Base-by-base conservation (phyloP, 2,797 vertebrate species). In the Typhlichthys subterraneus region DNA sequence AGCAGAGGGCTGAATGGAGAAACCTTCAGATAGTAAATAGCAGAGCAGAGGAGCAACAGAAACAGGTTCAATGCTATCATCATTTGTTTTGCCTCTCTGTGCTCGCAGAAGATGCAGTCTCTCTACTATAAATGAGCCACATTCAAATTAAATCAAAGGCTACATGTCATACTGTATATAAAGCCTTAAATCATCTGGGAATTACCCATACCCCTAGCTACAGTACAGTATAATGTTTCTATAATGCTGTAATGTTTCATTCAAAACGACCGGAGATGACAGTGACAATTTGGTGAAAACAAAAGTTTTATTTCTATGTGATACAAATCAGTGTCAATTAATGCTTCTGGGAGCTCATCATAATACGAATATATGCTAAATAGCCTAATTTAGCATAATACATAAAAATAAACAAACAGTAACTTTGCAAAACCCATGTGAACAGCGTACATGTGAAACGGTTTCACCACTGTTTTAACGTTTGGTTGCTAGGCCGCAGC, bases 1-100 rank as follows among this genome's bases (percentile, higher is more conserved):
- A 88, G 69, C 81, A 79, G 79, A 88, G 85, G 83, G 77, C 69
- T 67, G 80, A 82, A 87, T 87, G 74, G 75, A 88, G 84, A 87
- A 87, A 75, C 68, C 83, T 77, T 87, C 82, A 67, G 76, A 86
- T 76, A 84, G 77, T 29, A 63, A 76, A 81, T 77, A 83, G 79
- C 80, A 79, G 78, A 80, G 72, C 70, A 61, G 79, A 76, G 67
- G 69, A 76, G 57, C 6, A 85, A 73, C 85, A 83, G 75, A 81
- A 85, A 73, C 72, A 82, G 74, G 87, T 84, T 79, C 69, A 79
- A 73, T 72, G 72, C 70, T 73, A 15, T 63, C 72, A 74, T 77
- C 81, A 85, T 87, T 86, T 85, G 79, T 75, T 89, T 85, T 86
- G 78, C 83, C 86, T 74, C 80, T 81, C 77, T 79, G 72, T 63